Percentiles rank a stretch among this genome's conserved stretches.
phyloP scores from a whole-genome alignment of 92 coral and sea anemone species.

The Heliopora coerulea region DNA sequence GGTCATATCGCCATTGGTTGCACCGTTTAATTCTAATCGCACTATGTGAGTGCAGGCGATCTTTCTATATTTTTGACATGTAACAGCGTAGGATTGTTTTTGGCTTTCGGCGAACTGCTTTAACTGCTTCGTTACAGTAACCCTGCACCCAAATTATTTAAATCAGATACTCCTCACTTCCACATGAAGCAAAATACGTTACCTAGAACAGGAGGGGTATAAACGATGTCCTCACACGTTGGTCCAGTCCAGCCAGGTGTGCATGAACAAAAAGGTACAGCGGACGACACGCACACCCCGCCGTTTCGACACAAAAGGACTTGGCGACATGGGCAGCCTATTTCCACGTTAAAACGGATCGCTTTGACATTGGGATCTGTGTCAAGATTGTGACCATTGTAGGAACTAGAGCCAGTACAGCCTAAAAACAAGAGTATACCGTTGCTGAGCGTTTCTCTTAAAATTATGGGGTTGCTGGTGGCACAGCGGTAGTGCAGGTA shows the following conservation, averaged over 20 bases:
- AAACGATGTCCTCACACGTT: conserved; percentile 24
- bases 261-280: conserved; percentile 20
- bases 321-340: conserved; percentile 77
- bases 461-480: too few species aligned
- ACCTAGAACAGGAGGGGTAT: conserved; percentile 32
- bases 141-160: too few species aligned
- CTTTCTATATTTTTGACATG: too few species aligned
- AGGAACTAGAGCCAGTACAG: conserved; percentile 75
- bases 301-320: conserved; percentile 41
- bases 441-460: too few species aligned
- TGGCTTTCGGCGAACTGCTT: too few species aligned
- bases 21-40: too few species aligned
- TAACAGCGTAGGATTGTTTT: too few species aligned
- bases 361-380: conserved; percentile 57
- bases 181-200: neutral
- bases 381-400: conserved; percentile 76
- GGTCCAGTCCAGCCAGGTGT: conserved; percentile 32
- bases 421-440: conserved; percentile 56
- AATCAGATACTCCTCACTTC: too few species aligned
- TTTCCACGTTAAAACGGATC: conserved; percentile 71
- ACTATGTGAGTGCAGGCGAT: too few species aligned
- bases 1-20: too few species aligned
- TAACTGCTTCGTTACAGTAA: too few species aligned
- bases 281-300: conserved; percentile 15
- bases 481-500: too few species aligned